These are phyloP conservation scores for Agonopterix heracliana DNA, from an alignment of 2,888 invertebrate species.

Conservation along the genomic window DNA sequence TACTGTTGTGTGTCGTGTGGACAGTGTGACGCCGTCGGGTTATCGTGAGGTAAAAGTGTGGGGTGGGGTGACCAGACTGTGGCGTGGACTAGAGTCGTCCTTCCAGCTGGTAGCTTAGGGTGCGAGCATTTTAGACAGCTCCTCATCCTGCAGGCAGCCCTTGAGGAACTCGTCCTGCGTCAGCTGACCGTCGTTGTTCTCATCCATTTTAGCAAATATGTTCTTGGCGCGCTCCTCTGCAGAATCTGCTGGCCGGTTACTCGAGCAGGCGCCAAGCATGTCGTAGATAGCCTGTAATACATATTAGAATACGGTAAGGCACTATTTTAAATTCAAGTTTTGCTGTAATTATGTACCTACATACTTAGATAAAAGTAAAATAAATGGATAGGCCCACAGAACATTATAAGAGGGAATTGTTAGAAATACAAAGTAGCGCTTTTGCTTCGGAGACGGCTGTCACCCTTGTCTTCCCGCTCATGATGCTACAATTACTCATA, in stretches of 20 bases:
- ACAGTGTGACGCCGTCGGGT: constrained; percentile 39
- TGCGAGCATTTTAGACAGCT: constrained; percentile 95
- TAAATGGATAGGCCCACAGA: no score
- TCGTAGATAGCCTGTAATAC: constrained; percentile 96
- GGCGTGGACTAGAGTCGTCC: constrained; percentile 16
- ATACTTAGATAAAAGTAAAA: no score
- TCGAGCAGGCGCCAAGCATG: constrained; percentile 98
- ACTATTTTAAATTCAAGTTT: neutral
- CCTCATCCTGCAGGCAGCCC: constrained; percentile 97
- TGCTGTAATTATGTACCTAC: neutral
- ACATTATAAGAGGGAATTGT: no score
- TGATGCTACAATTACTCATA: no score
- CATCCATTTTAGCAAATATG: constrained; percentile 99
- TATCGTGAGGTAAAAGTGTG: constrained; percentile 35
- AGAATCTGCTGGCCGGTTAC: constrained; percentile 95
- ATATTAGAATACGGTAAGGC: neutral
- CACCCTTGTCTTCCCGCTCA: no score
- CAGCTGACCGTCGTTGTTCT: constrained; percentile 98
- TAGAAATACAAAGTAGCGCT: no score
- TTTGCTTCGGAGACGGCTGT: no score
- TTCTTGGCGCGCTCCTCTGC: constrained; percentile 99
- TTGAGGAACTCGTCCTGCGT: constrained; percentile 99
- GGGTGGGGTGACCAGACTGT: constrained; percentile 31
- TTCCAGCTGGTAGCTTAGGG: constrained; percentile 78
- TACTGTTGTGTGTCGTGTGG: constrained; percentile 6